Base-by-base conservation (phyloP, 2,113 vertebrate species). In the Okapia johnstoni region DNA sequence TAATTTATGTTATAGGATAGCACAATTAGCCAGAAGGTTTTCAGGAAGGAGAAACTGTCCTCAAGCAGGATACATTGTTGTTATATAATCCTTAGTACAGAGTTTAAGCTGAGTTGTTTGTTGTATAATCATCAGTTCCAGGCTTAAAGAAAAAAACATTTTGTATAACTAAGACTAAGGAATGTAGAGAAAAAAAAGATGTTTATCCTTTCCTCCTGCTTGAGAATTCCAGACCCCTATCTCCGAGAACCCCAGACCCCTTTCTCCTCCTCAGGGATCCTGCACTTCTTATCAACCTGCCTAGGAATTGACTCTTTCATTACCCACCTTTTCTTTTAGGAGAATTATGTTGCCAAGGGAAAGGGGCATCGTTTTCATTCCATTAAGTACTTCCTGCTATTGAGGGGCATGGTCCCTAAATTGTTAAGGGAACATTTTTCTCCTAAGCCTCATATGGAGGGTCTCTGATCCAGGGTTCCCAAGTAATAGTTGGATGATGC, bases 331-430 rank as follows among this genome's bases (percentile, higher is more conserved):
- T 70, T 6, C 66, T 70, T 70, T 70, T 23, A 70, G 66, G 66
- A 70, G 66, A 70, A 70, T 40, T 70, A 70, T 70, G n/a, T 70
- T 70, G n/a, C 66, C 10, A 6, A 40, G n/a, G 66, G 21, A 73
- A 73, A 73, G n/a, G 66, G 66, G n/a, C 19, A 40, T 73, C 0
- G n/a, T 23, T 73, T 73, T 73, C 66, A 73, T 73, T 73, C 66
- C n/a, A 73, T 73, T 73, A 73, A 73, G n/a, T 23, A 73, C 66
- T 73, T 73, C 66, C 63, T 70, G 66, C n/a, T 70, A 70, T 70
- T 40, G n/a, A 70, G n/a, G 66, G 66, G n/a, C 2, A 2, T 40
- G 10, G 54, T 55, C 17, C 54, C 54, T 55, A 55, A 55, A 55
- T 7, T 54, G 52, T 40, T 40, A n/a, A 73, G 66, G 66, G 19